Conservation (phyloP, 2,888 invertebrate genomes). For the Leptinotarsa peninsularis region DNA sequence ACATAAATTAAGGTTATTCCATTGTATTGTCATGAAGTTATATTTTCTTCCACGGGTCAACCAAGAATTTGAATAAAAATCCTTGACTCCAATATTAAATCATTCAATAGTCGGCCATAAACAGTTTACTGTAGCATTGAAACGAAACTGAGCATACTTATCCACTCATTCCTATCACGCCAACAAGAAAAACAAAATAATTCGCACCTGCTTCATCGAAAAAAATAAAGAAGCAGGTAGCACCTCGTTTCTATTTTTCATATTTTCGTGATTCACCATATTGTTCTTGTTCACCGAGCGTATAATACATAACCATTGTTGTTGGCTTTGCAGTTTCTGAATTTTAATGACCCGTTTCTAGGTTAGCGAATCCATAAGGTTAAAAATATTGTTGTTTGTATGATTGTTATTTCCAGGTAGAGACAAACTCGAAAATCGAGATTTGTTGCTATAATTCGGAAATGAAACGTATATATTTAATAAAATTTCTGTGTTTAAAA, state of each 20-base stretch:
- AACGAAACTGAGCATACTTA: background rate
- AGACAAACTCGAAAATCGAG: background rate
- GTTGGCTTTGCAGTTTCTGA: conserved; percentile 33
- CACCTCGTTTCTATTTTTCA: conserved; percentile 10
- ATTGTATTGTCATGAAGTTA: too few species aligned
- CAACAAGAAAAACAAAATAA: background rate
- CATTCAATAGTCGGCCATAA: too few species aligned
- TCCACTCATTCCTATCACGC: background rate
- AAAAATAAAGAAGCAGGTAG: conserved; percentile 6
- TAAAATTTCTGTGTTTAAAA: background rate
- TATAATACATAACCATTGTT: conserved; percentile 40
- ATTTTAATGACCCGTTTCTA: conserved; percentile 30
- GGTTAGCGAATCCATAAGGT: conserved; percentile 32
- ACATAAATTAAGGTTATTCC: too few species aligned
- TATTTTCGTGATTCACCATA: conserved; percentile 19
- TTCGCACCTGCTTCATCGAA: background rate
- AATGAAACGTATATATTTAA: background rate
- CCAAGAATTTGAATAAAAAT: background rate
- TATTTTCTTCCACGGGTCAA: too few species aligned
- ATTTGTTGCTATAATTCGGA: background rate
- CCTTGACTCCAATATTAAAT: background rate
- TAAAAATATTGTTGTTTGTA: conserved; percentile 1
- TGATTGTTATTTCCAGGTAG: background rate
- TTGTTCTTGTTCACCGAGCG: conserved; percentile 37
- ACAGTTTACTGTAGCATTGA: background rate